A percentile compares a stretch with the other conserved stretches of the same genome.
phyloP scores from a whole-genome alignment of 37 sponge, comb jelly and placozoan genomes.

The Halisarca cf. caerulea region DNA sequence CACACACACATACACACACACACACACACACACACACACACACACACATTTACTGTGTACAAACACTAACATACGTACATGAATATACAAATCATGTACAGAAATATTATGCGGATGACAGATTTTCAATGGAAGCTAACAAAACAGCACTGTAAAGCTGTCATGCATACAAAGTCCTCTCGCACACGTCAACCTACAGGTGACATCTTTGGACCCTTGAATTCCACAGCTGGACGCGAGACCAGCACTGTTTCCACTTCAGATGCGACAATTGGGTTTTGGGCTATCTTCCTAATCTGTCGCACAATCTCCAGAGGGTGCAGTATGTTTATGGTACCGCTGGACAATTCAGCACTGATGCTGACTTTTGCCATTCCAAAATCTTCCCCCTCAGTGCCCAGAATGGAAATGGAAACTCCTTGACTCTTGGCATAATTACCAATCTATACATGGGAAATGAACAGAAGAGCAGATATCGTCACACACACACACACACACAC shows the following conservation, averaged over 20 bases:
- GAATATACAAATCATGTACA: not conserved
- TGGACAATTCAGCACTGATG: conserved; percentile 79
- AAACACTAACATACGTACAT: too few relatives aligned
- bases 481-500: too few relatives aligned
- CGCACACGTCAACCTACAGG: not conserved
- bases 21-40: too few relatives aligned
- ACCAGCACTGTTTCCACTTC: conserved; percentile 64
- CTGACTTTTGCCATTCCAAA: conserved; percentile 85
- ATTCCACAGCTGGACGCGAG: conserved; percentile 31
- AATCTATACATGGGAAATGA: conserved; percentile 47
- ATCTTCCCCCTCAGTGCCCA: conserved; percentile 86
- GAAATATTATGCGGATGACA: not conserved
- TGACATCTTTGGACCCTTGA: conserved; percentile 33
- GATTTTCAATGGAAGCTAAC: too few relatives aligned
- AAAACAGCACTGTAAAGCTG: too few relatives aligned
- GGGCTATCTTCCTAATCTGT: conserved; percentile 86
- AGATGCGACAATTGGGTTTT: conserved; percentile 89
- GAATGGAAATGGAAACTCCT: conserved; percentile 77
- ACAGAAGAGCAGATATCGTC: too few relatives aligned
- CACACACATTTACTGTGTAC: too few relatives aligned
- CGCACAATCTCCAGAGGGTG: conserved; percentile 96
- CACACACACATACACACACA: too few relatives aligned
- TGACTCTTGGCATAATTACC: conserved; percentile 77
- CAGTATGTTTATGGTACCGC: conserved; percentile 91
- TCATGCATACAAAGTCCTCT: too few relatives aligned